Conservation (phyloP, 2,113 vertebrate genomes). For the Antechinus flavipes region DNA sequence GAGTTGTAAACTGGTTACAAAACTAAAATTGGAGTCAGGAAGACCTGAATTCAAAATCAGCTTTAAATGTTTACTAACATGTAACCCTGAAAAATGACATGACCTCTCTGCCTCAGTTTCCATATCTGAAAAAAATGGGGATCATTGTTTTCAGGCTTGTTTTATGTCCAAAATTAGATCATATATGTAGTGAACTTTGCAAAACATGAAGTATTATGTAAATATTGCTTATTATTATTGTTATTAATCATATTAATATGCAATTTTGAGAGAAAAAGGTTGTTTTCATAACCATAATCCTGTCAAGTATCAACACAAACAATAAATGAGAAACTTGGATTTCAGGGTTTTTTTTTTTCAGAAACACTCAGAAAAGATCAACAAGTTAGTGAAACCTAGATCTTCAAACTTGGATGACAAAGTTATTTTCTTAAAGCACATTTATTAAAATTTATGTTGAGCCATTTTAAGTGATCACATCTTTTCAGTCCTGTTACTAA, state of each 20-base stretch:
- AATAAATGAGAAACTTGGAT: neutral
- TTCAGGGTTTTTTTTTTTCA: neutral
- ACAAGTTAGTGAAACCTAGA: neutral
- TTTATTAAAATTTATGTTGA: neutral
- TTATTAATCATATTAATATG: neutral
- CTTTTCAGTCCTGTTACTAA: neutral
- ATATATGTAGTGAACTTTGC: neutral
- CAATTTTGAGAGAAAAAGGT: neutral
- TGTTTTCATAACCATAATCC: neutral
- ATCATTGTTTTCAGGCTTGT: neutral
- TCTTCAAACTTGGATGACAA: neutral
- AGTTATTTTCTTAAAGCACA: neutral
- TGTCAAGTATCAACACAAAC: neutral
- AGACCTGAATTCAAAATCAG: neutral
- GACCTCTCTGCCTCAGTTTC: neutral
- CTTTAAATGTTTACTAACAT: neutral
- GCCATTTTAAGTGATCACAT: neutral
- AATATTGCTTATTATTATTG: neutral
- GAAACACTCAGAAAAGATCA: neutral
- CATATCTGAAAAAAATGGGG: neutral
- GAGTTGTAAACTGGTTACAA: neutral
- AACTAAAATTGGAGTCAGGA: neutral
- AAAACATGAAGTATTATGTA: neutral
- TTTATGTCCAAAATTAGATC: neutral
- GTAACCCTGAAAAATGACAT: neutral